A percentile compares a stretch with the other conserved stretches of the same genome.
Conservation (phyloP, 2,888 invertebrate genomes). For the Suillia variegata region DNA sequence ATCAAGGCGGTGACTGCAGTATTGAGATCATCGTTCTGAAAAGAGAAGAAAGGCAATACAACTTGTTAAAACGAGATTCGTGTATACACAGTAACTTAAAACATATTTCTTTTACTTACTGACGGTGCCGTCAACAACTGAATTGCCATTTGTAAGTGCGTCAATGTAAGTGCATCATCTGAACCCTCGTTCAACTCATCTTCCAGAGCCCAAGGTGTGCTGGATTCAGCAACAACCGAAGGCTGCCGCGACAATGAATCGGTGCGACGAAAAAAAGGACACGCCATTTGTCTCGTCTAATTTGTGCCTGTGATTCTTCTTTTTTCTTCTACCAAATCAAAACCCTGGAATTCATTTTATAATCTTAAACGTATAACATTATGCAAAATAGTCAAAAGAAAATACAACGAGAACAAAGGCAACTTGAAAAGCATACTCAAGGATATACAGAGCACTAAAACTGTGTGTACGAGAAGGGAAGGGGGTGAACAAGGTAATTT, state of each 20-base stretch:
- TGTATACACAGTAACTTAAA: not conserved
- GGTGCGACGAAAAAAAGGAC: constrained; percentile 59
- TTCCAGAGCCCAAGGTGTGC: constrained; percentile 56
- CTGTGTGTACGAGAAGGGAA: not conserved
- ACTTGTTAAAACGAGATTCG: not conserved
- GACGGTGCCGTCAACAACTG: constrained; percentile 81
- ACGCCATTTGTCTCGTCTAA: constrained; percentile 55
- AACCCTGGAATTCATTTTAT: constrained; percentile 12
- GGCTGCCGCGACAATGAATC: constrained; percentile 58
- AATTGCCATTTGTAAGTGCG: constrained; percentile 80
- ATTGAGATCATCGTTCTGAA: constrained; percentile 70
- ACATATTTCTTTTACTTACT: constrained; percentile 64
- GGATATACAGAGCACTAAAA: not conserved
- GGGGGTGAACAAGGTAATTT: not conserved
- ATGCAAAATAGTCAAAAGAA: too few species aligned
- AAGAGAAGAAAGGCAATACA: constrained; percentile 7
- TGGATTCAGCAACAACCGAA: constrained; percentile 52
- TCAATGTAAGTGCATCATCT: constrained; percentile 65
- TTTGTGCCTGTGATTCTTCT: too few species aligned
- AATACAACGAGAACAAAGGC: too few species aligned
- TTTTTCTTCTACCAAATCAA: too few species aligned
- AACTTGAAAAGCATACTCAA: too few species aligned
- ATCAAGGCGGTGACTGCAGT: constrained; percentile 71
- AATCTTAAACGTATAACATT: too few species aligned
- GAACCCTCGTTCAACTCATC: constrained; percentile 59